phyloP scores from a whole-genome alignment of 1,140 invertebrate genomes.

The Caenorhabditis tropicalis region DNA sequence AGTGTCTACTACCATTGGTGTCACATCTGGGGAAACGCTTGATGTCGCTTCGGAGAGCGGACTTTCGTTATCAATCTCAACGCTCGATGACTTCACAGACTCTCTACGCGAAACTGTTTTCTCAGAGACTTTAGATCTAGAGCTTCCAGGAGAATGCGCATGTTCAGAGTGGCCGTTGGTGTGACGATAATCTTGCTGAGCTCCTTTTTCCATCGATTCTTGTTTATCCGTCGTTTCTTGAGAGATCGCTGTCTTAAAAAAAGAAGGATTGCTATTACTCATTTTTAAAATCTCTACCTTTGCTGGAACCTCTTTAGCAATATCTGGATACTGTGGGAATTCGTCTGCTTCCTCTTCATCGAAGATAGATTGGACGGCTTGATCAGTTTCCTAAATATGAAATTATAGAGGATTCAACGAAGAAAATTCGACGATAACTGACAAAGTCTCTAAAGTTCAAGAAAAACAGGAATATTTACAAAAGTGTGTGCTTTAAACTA shows the following conservation, averaged over 20 bases:
- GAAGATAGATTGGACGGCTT: constrained; percentile 18
- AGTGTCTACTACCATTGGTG: too few relatives aligned
- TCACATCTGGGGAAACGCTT: too few relatives aligned
- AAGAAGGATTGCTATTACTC: background rate
- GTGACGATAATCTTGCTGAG: too few relatives aligned
- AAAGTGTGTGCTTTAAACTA: background rate
- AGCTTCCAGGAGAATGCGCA: too few relatives aligned
- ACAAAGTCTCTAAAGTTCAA: background rate
- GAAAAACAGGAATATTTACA: background rate
- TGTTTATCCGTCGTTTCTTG: background rate
- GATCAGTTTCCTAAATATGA: constrained; percentile 1
- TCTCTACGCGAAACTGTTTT: too few relatives aligned
- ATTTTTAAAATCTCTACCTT: background rate
- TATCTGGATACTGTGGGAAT: constrained; percentile 23
- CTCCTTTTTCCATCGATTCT: too few relatives aligned
- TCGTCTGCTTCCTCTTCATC: constrained; percentile 29
- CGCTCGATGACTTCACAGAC: too few relatives aligned
- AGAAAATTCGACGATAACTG: background rate
- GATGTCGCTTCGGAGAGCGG: too few relatives aligned
- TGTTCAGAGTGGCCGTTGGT: too few relatives aligned
- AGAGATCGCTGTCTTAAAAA: background rate
- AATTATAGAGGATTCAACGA: background rate
- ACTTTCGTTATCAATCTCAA: too few relatives aligned
- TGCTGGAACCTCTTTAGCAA: background rate
- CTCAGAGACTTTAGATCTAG: too few relatives aligned